These are phyloP conservation scores for Rotaria macrura DNA, from an alignment of 2,888 invertebrate species.

Conservation along the genomic window DNA sequence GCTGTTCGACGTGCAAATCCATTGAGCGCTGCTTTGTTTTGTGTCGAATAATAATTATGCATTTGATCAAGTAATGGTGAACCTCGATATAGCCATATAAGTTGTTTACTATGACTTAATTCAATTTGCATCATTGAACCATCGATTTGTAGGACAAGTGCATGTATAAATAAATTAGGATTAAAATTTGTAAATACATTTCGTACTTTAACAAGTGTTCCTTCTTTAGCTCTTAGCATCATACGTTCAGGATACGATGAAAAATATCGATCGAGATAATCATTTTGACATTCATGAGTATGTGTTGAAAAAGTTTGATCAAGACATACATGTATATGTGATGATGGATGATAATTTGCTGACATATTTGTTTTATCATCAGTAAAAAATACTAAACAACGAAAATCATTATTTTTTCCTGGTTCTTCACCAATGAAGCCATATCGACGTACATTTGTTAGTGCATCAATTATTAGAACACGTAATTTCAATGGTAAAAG, in stretches of 20 bases:
- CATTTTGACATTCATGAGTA: not conserved
- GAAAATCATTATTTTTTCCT: not conserved
- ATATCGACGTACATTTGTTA: not conserved
- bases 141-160: not conserved
- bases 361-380: not conserved
- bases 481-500: slow-evolving; percentile 7
- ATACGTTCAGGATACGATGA: not conserved
- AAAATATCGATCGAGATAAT: not conserved
- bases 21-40: not conserved
- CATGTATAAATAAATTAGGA: not conserved
- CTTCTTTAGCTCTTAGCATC: not conserved
- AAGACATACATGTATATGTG: not conserved
- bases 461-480: not conserved
- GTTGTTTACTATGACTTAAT: not conserved
- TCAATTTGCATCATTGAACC: slow-evolving; percentile 3
- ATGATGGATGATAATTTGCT: not conserved
- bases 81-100: not conserved
- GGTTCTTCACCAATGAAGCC: slow-evolving; percentile 11
- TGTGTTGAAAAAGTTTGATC: slow-evolving; percentile 5
- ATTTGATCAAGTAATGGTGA: slow-evolving; percentile 9
- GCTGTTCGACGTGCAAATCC: not conserved
- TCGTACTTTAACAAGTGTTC: not conserved
- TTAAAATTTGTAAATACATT: not conserved
- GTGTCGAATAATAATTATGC: slow-evolving; percentile 17
- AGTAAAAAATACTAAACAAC: not conserved